A percentile compares a stretch with the other conserved stretches of the same genome.
These are phyloP conservation scores for Harpagifer antarcticus DNA, from an alignment of 2,797 vertebrate genomes.

Conservation along the genomic window DNA sequence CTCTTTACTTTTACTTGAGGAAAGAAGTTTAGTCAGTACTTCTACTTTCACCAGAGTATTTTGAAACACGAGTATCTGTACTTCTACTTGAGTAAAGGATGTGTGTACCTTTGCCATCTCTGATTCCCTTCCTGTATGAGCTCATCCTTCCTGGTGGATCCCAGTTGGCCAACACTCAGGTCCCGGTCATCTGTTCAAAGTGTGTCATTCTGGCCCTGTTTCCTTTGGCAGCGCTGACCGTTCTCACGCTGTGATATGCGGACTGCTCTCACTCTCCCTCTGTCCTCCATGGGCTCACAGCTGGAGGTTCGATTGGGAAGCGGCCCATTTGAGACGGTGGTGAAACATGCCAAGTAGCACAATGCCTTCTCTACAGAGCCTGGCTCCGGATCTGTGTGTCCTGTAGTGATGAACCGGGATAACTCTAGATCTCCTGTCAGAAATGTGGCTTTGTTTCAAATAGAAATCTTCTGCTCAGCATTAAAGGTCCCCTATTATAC, in stretches of 20 bases:
- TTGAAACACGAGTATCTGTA: no score
- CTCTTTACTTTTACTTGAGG: no score
- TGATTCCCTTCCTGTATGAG: conserved; percentile 66
- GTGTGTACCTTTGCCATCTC: no score
- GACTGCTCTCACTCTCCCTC: conserved; percentile 54
- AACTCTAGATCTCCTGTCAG: conserved; percentile 53
- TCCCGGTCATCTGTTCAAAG: conserved; percentile 80
- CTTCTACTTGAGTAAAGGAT: no score
- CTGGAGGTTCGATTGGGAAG: conserved; percentile 66
- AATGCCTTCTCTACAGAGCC: conserved; percentile 58
- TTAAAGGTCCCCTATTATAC: background rate
- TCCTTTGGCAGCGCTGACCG: conserved; percentile 55
- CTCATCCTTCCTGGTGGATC: conserved; percentile 69
- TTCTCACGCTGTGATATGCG: conserved; percentile 69
- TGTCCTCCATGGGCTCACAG: conserved; percentile 64
- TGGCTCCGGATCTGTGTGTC: conserved; percentile 57
- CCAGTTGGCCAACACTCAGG: conserved; percentile 73
- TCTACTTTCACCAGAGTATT: no score
- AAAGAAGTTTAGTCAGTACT: no score
- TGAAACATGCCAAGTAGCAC: conserved; percentile 69
- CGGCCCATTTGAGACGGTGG: conserved; percentile 55
- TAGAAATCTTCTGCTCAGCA: conserved; percentile 51
- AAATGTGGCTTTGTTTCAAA: conserved; percentile 42
- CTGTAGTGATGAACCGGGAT: conserved; percentile 66
- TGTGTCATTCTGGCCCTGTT: conserved; percentile 71